phyloP scores from a whole-genome alignment of 1,140 invertebrate genomes.

The Acyrthosiphon pisum region DNA sequence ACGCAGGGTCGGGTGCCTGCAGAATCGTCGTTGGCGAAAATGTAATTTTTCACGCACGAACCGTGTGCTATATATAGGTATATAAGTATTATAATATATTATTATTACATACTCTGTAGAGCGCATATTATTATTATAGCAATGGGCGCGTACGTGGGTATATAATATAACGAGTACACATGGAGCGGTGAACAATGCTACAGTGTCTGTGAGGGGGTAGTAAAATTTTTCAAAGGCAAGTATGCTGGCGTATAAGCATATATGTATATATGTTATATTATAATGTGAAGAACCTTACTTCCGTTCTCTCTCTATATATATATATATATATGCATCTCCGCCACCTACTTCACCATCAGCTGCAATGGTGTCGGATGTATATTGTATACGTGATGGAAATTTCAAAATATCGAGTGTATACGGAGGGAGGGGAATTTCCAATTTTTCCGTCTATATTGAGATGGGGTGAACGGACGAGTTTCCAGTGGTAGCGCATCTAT shows the following conservation, averaged over 20 bases:
- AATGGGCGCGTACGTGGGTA: background rate
- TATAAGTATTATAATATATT: background rate
- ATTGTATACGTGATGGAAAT: constrained; percentile 37
- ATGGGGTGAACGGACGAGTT: background rate
- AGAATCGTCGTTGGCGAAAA: background rate
- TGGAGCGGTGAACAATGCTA: background rate
- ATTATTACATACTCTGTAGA: background rate
- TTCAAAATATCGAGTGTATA: background rate
- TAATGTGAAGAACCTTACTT: background rate
- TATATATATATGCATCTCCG: background rate
- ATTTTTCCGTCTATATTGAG: background rate
- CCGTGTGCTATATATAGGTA: background rate
- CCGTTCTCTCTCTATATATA: background rate
- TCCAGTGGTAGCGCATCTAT: background rate
- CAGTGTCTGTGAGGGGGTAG: background rate
- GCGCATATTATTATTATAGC: constrained; percentile 16
- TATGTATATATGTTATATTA: background rate
- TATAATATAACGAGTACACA: background rate
- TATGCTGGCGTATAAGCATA: background rate
- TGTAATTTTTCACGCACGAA: constrained; percentile 9
- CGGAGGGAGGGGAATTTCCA: background rate
- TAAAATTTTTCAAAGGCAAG: background rate
- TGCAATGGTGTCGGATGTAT: background rate
- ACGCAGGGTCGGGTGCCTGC: background rate
- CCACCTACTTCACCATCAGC: background rate